Percentiles rank a stretch among this genome's conserved stretches.
Conservation (phyloP, 2,888 invertebrate genomes). For the Machimus atricapillus region DNA sequence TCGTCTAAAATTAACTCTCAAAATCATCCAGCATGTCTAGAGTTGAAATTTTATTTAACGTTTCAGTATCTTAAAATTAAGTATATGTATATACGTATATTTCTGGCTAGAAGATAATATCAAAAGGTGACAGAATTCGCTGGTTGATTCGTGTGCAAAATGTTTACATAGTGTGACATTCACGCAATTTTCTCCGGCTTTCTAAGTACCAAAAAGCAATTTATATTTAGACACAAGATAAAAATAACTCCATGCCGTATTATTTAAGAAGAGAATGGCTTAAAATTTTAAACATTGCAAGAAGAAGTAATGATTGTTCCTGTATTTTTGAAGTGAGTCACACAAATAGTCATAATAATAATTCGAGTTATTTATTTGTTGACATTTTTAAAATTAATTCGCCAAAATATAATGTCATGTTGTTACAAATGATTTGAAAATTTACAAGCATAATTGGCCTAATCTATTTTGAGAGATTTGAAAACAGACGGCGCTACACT, state of each 20-base stretch:
- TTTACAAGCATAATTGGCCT: background rate
- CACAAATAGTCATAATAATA: background rate
- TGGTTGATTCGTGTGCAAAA: conserved; percentile 30
- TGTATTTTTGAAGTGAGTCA: background rate
- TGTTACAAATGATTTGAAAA: background rate
- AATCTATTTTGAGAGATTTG: background rate
- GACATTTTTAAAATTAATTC: background rate
- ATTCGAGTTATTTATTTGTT: background rate
- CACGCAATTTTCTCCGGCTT: conserved; percentile 4
- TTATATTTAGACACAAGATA: conserved; percentile 7
- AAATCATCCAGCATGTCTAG: background rate
- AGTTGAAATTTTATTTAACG: background rate
- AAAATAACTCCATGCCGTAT: background rate
- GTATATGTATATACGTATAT: too few relatives aligned
- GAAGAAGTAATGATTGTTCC: background rate
- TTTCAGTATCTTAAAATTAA: background rate
- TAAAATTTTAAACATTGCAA: background rate
- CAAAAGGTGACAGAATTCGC: background rate
- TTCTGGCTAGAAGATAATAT: background rate
- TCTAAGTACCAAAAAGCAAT: background rate
- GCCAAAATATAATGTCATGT: background rate
- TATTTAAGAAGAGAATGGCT: conserved; percentile 6
- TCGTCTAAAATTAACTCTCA: background rate
- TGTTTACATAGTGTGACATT: conserved; percentile 31
- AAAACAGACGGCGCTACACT: background rate